Base-by-base conservation (phyloP, 2,113 vertebrate genomes). In the Lampris incognitus region DNA sequence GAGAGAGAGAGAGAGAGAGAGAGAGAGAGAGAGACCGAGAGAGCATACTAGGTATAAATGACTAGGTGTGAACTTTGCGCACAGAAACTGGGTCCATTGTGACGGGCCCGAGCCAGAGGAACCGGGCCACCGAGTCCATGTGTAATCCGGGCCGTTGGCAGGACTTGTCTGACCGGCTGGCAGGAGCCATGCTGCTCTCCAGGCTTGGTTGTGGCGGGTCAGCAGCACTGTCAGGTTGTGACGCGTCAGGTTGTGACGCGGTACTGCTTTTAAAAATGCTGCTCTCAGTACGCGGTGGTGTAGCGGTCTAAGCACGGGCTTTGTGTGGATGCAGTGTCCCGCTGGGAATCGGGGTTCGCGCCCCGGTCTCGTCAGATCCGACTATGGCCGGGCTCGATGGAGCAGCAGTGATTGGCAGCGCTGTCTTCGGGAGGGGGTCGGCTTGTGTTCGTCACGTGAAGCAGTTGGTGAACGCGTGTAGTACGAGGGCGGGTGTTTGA, bases 161-260 rank as follows among this genome's bases (percentile, higher is more conserved):
- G 70, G 3, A 65, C 54, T 69, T 51, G 49, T 50, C 38, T 38
- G n/a, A n/a, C 41, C 39, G 6, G 8, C 49, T 74, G 69, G 38
- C 54, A 40, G 38, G 65, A 39, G 42, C 55, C 65, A 50, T 10
- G 36, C 66, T 63, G 68, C 50, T 76, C 78, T 72, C 50, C 58
- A 62, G 63, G 83, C 78, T 79, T 87, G 86, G 80, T 88, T 85
- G 62, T 77, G 78, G 51, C 78, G 84, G 79, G 76, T 76, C 11
- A 74, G 48, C 54, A 10, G 37, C 7, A 70, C 40, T 63, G 62
- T 66, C 39, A 24, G 24, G 24, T 24, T 24, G 11, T 62, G 69
- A 74, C 38, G 41, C 74, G 56, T 49, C 56, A 58, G 0, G 7
- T 61, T n/a, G 3, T 61, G 48, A 57, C n/a, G 56, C 46, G 50